Evolutionary conservation across 2,888 invertebrate genomes (phyloP).

Genomic region (Hoplodrina ambigua): DNA sequence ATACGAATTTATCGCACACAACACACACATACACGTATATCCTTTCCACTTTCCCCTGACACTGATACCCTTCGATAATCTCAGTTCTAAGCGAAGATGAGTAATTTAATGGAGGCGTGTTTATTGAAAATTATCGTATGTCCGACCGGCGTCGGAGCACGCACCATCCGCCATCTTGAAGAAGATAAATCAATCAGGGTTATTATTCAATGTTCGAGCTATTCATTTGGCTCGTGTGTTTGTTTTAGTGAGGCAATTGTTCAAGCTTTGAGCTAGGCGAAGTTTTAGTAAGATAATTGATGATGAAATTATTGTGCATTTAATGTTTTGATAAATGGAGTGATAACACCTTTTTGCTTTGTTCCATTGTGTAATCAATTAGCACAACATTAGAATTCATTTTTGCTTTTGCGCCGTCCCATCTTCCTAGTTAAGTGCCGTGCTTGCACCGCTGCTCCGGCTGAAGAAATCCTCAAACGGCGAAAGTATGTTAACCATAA

Average conservation of each 20-base stretch:
- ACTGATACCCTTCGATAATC: slow-evolving; percentile 72
- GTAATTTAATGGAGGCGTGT: slow-evolving; percentile 72
- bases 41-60: slow-evolving; percentile 69
- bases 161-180: slow-evolving; percentile 56
- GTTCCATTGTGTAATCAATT: neutral
- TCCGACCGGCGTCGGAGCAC: slow-evolving; percentile 66
- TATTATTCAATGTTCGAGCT: slow-evolving; percentile 66
- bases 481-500: too few relatives aligned
- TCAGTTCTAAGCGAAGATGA: slow-evolving; percentile 70
- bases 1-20: slow-evolving; percentile 30
- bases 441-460: too few relatives aligned
- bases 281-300: neutral
- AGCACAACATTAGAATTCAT: too few relatives aligned
- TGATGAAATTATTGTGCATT: neutral
- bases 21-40: slow-evolving; percentile 40
- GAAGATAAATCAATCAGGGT: slow-evolving; percentile 74
- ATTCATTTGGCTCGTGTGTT: slow-evolving; percentile 59
- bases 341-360: neutral
- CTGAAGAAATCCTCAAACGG: too few relatives aligned
- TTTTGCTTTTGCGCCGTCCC: too few relatives aligned
- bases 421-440: too few relatives aligned
- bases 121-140: slow-evolving; percentile 75
- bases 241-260: slow-evolving; percentile 49
- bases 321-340: neutral
- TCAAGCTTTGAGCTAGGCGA: slow-evolving; percentile 2